A percentile compares a stretch with the other conserved stretches of the same genome.
These are phyloP conservation scores for Triplophysa tibetana DNA, from an alignment of 2,113 vertebrate genomes.

Conservation along the genomic window DNA sequence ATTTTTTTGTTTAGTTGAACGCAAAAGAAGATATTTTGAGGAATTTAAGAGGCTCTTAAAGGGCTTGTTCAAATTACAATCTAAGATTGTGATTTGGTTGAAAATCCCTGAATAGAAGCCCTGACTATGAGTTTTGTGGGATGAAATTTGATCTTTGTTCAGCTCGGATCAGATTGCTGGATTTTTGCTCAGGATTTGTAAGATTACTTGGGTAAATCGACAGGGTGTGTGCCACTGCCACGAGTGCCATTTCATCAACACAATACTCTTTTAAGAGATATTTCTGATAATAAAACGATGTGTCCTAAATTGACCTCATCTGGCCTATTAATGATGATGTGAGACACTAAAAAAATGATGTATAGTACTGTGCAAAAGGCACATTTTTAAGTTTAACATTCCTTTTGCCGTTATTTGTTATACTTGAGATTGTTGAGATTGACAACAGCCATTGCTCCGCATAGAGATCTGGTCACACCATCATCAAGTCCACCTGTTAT, in stretches of 20 bases:
- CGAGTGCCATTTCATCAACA: constrained; percentile 33
- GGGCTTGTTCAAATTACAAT: constrained; percentile 10
- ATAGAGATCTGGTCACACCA: too few relatives aligned
- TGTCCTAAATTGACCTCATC: constrained; percentile 5
- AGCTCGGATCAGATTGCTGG: constrained; percentile 16
- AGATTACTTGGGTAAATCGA: constrained; percentile 36
- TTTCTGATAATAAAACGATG: not conserved
- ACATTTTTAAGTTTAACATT: too few relatives aligned
- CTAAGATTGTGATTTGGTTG: not conserved
- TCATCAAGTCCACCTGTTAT: too few relatives aligned
- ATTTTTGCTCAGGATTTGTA: constrained; percentile 32
- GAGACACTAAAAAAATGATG: not conserved
- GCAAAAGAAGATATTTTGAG: too few relatives aligned
- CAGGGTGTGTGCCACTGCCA: not conserved
- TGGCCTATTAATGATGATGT: not conserved
- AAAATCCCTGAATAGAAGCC: constrained; percentile 18
- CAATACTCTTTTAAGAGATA: constrained; percentile 21
- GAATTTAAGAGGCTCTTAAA: not conserved
- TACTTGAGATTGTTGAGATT: too few relatives aligned
- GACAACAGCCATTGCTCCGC: too few relatives aligned
- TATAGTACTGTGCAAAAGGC: too few relatives aligned
- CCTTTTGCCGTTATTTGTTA: too few relatives aligned
- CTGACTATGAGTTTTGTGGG: constrained; percentile 9
- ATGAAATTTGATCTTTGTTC: constrained; percentile 33
- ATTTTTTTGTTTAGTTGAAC: too few relatives aligned